A percentile compares a stretch with the other conserved stretches of the same genome.
Evolutionary conservation across 1,140 invertebrate species (phyloP).

Genomic region (Nymphalis io): DNA sequence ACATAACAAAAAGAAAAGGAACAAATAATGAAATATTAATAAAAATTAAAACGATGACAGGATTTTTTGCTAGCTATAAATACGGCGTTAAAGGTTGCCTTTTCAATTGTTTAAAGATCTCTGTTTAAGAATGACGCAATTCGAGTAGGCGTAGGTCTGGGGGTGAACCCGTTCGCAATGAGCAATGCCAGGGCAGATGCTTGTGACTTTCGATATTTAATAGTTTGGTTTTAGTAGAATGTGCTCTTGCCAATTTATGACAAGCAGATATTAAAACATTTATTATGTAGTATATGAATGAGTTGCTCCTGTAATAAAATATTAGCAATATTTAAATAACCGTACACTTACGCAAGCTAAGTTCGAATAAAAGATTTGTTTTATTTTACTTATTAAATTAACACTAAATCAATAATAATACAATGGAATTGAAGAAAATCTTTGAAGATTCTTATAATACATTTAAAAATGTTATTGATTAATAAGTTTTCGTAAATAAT

Average conservation of each 20-base stretch:
- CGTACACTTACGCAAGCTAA: too few relatives aligned
- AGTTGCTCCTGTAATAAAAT: background rate
- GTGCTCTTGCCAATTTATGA: constrained; percentile 1
- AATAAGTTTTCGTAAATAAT: background rate
- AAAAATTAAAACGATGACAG: too few relatives aligned
- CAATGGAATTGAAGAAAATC: background rate
- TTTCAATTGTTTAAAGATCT: constrained; percentile 2
- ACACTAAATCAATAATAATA: background rate
- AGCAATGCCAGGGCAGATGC: background rate
- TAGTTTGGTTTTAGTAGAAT: constrained; percentile 6
- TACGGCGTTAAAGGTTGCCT: background rate
- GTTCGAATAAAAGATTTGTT: too few relatives aligned
- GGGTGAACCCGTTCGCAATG: background rate
- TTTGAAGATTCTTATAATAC: background rate
- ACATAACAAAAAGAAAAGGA: too few relatives aligned
- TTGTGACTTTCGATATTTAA: constrained; percentile 9
- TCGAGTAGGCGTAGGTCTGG: constrained; percentile 21
- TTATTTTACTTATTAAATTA: background rate
- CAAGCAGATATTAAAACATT: background rate
- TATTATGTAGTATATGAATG: background rate
- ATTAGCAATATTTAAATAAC: background rate
- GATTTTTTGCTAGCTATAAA: background rate
- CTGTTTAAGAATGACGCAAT: constrained; percentile 17
- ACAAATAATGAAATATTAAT: too few relatives aligned
- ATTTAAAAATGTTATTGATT: too few relatives aligned